Conservation (phyloP, 2,113 vertebrate species). For the Syngnathus floridae region DNA sequence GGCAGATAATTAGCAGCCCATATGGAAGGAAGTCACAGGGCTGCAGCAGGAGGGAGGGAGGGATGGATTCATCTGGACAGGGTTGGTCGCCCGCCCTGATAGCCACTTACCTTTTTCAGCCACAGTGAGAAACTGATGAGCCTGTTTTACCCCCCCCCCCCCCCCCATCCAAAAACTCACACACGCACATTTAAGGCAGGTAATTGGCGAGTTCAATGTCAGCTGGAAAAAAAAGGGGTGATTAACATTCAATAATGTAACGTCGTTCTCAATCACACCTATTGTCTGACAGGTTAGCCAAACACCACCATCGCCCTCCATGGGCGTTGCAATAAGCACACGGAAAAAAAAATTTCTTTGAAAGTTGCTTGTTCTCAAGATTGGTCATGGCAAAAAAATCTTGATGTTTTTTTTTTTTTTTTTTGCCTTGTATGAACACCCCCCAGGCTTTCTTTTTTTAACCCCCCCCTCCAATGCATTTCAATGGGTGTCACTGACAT, state of each 20-base stretch:
- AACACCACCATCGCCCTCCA: constrained; percentile 42
- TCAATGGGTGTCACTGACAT: too few relatives aligned
- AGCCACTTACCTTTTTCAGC: constrained; percentile 72
- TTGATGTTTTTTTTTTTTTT: too few relatives aligned
- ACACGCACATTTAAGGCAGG: constrained; percentile 36
- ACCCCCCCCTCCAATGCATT: too few relatives aligned
- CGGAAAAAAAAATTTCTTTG: constrained; percentile 31
- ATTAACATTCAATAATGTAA: constrained; percentile 71
- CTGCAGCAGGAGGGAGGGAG: constrained; percentile 47
- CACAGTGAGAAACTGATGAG: constrained; percentile 66
- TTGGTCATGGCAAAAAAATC: too few relatives aligned
- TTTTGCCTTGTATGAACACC: too few relatives aligned
- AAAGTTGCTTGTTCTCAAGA: constrained; percentile 16
- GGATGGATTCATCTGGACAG: constrained; percentile 59
- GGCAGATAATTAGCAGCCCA: constrained; percentile 71
- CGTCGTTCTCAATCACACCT: constrained; percentile 71
- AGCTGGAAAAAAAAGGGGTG: constrained; percentile 53
- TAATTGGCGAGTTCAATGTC: constrained; percentile 65
- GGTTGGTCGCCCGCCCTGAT: constrained; percentile 64
- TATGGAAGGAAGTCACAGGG: constrained; percentile 57
- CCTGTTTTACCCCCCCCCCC: constrained; percentile 37
- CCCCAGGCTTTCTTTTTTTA: too few relatives aligned
- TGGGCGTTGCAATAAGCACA: constrained; percentile 55
- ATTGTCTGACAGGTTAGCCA: constrained; percentile 66
- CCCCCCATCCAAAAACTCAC: constrained; percentile 24